Conservation (phyloP, 2,113 vertebrate species). For the Vulpes ferrilata region DNA sequence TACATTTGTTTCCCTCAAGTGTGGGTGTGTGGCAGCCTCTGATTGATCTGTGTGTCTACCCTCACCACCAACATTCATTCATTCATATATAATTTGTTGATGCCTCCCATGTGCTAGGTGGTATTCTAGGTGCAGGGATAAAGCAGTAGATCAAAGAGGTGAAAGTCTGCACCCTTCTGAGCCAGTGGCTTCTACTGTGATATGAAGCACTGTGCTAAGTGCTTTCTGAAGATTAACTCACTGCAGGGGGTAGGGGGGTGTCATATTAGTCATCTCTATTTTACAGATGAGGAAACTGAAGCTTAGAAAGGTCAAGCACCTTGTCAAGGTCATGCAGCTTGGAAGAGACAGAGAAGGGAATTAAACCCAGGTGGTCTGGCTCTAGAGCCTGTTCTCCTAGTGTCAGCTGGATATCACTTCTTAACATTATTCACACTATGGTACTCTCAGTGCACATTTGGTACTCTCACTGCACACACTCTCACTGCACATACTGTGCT, state of each 20-base stretch:
- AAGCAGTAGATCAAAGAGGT: background rate
- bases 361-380: background rate
- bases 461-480: background rate
- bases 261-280: background rate
- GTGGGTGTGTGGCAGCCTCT: background rate
- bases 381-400: background rate
- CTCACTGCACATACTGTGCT: background rate
- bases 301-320: background rate
- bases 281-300: constrained; percentile 24
- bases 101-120: background rate
- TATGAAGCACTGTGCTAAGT: fast-evolving
- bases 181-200: background rate
- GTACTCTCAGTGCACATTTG: background rate
- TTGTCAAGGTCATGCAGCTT: background rate
- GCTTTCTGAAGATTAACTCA: background rate
- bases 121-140: background rate
- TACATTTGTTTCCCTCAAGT: background rate
- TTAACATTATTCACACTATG: fast-evolving
- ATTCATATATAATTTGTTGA: background rate
- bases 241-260: fast-evolving
- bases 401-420: fast-evolving
- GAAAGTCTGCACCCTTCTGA: background rate
- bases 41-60: background rate
- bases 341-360: background rate
- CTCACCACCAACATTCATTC: background rate